These are phyloP conservation scores for Morpho helenor DNA, from an alignment of 2,888 invertebrate species.

Conservation along the genomic window DNA sequence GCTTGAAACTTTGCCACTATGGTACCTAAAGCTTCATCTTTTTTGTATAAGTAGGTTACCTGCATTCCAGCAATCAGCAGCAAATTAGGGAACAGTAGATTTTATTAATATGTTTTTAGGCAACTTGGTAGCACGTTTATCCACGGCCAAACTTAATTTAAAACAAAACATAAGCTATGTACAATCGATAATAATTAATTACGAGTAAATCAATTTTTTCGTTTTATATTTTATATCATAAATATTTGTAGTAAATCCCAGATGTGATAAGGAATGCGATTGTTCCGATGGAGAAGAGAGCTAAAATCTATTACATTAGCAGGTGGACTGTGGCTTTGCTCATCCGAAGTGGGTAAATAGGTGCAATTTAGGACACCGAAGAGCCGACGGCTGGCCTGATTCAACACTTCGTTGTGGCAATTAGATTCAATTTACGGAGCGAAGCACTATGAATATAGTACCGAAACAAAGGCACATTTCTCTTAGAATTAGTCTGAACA, in stretches of 20 bases:
- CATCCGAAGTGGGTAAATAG: slow-evolving; percentile 72
- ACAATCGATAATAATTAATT: too few species aligned
- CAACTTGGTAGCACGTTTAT: too few species aligned
- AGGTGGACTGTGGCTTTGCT: slow-evolving; percentile 69
- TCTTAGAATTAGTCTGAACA: slow-evolving; percentile 41
- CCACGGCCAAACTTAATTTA: too few species aligned
- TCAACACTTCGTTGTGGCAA: slow-evolving; percentile 77
- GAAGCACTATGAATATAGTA: slow-evolving; percentile 58
- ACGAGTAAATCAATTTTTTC: too few species aligned
- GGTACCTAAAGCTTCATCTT: too few species aligned
- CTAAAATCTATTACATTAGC: slow-evolving; percentile 49
- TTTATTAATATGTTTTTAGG: too few species aligned
- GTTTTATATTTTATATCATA: neutral
- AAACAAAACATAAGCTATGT: too few species aligned
- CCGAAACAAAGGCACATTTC: slow-evolving; percentile 60
- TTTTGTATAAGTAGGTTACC: too few species aligned
- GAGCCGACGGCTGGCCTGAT: slow-evolving; percentile 57
- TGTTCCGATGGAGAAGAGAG: neutral
- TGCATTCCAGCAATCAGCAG: too few species aligned
- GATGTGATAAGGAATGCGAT: neutral
- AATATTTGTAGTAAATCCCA: neutral
- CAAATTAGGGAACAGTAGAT: too few species aligned
- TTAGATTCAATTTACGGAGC: slow-evolving; percentile 73
- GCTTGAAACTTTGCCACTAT: too few species aligned
- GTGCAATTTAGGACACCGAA: slow-evolving; percentile 66